Conservation (phyloP, 2,888 invertebrate genomes). For the Dicyrtoma fusca region DNA sequence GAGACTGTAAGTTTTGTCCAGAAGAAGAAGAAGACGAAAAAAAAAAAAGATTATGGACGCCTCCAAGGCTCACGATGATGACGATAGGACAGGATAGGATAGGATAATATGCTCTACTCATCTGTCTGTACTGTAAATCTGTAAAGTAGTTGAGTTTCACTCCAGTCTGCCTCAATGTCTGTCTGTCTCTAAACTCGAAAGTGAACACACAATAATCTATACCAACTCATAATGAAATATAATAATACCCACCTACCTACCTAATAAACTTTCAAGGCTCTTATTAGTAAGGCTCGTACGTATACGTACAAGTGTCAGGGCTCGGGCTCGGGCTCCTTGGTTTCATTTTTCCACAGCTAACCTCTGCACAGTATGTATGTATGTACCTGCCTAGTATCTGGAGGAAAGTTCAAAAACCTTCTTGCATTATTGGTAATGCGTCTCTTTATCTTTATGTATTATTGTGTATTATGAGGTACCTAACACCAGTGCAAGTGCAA, state of each 20-base stretch:
- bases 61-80: neutral
- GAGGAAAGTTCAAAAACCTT: slow-evolving; percentile 36
- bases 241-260: too few species aligned
- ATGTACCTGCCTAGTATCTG: too few species aligned
- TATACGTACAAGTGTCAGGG: slow-evolving; percentile 24
- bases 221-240: neutral
- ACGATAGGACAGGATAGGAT: too few species aligned
- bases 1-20: slow-evolving; percentile 17
- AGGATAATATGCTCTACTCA: too few species aligned
- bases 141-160: slow-evolving; percentile 25
- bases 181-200: neutral
- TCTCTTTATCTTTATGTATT: too few species aligned
- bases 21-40: too few species aligned
- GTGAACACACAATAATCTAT: neutral
- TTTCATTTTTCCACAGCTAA: too few species aligned
- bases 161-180: slow-evolving; percentile 10
- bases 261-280: slow-evolving; percentile 18
- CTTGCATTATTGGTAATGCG: neutral
- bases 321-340: slow-evolving; percentile 1
- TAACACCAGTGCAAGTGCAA: too few species aligned
- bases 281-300: neutral
- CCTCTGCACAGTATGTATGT: too few species aligned
- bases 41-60: slow-evolving; percentile 19
- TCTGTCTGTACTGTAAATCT: slow-evolving; percentile 3
- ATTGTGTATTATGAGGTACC: neutral